Percentiles rank a stretch among this genome's conserved stretches.
Conservation (phyloP, 2,888 invertebrate genomes). For the Andricus quercusramuli region DNA sequence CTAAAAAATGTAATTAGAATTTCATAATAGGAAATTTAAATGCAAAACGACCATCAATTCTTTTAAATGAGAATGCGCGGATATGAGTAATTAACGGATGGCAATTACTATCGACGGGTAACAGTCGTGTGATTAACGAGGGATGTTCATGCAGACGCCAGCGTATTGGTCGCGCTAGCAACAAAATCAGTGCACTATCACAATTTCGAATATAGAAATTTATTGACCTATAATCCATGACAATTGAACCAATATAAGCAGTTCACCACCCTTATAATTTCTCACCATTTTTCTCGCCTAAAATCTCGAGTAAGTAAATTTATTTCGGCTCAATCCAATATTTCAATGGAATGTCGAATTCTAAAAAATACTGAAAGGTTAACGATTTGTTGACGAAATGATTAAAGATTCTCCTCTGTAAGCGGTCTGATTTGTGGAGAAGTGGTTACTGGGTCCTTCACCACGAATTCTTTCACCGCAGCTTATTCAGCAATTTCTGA, state of each 20-base stretch:
- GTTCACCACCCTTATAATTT: neutral
- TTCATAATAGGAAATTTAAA: too few relatives aligned
- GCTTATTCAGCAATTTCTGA: too few relatives aligned
- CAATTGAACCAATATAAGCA: neutral
- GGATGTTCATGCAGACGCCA: slow-evolving; percentile 6
- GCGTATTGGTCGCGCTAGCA: neutral
- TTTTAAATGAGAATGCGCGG: neutral
- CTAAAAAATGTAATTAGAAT: too few relatives aligned
- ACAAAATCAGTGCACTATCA: neutral
- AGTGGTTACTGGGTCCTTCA: too few relatives aligned
- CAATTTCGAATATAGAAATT: neutral
- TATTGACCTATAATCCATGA: neutral
- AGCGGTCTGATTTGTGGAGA: too few relatives aligned
- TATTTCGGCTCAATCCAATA: too few relatives aligned
- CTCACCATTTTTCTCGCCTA: neutral
- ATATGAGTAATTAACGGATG: slow-evolving; percentile 31
- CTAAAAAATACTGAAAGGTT: too few relatives aligned
- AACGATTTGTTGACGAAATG: too few relatives aligned
- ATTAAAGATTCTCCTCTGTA: too few relatives aligned
- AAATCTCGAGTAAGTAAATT: too few relatives aligned
- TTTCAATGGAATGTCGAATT: too few relatives aligned
- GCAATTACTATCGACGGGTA: slow-evolving; percentile 31
- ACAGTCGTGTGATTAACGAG: slow-evolving; percentile 38
- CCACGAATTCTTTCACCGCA: too few relatives aligned
- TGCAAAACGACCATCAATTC: neutral